Conservation (phyloP, 2,113 vertebrate genomes). For the Apteryx owenii region DNA sequence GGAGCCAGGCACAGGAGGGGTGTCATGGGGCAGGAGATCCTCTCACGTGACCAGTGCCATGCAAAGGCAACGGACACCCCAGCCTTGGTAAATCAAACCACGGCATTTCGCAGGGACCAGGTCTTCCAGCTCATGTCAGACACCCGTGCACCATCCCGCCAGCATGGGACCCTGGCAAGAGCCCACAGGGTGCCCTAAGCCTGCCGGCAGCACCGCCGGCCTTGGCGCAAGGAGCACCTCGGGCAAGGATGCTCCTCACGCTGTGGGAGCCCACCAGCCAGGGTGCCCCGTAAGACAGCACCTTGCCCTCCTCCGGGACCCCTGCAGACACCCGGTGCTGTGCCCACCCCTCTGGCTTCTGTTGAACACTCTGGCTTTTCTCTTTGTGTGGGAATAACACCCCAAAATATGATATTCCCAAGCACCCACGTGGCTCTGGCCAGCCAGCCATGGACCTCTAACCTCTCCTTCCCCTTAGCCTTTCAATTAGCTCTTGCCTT, state of each 20-base stretch:
- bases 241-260: background rate
- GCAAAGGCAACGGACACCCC: accelerated
- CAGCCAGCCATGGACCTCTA: background rate
- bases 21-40: background rate
- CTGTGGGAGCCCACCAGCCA: background rate
- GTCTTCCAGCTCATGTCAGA: background rate
- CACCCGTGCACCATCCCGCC: background rate
- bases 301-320: background rate
- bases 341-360: background rate
- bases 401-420: background rate
- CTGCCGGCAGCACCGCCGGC: accelerated
- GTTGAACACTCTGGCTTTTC: background rate
- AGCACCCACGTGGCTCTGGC: background rate
- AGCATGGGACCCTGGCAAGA: background rate
- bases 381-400: background rate
- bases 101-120: background rate
- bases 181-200: accelerated
- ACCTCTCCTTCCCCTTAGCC: constrained; percentile 1
- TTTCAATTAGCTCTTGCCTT: constrained; percentile 49
- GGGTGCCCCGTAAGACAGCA: background rate
- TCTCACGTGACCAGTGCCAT: background rate
- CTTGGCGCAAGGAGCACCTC: background rate
- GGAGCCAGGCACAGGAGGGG: background rate
- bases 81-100: background rate
- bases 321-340: background rate